These are phyloP conservation scores for Drosophila niveifrons DNA, from an alignment of 2,888 invertebrate species.

Conservation along the genomic window DNA sequence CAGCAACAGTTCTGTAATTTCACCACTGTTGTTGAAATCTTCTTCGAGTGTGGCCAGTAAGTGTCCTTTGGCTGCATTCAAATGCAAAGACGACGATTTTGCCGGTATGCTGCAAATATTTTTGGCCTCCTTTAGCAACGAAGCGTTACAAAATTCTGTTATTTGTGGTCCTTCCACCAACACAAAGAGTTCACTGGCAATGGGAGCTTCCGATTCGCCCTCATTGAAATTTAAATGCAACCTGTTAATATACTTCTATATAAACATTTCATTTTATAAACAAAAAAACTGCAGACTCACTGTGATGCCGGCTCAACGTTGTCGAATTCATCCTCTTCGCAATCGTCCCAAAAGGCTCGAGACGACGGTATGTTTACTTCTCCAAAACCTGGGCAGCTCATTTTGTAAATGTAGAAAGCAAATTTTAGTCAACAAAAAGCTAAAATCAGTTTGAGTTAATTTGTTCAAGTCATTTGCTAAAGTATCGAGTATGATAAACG, in stretches of 20 bases:
- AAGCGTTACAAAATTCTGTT: slow-evolving; percentile 72
- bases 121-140: slow-evolving; percentile 63
- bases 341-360: slow-evolving; percentile 85
- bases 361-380: slow-evolving; percentile 84
- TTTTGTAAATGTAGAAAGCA: slow-evolving; percentile 35
- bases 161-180: slow-evolving; percentile 81
- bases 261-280: background rate
- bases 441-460: slow-evolving; percentile 17
- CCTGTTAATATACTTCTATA: slow-evolving; percentile 41
- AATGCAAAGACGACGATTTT: slow-evolving; percentile 69
- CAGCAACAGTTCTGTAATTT: slow-evolving; percentile 75
- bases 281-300: slow-evolving; percentile 52
- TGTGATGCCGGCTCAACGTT: slow-evolving; percentile 55
- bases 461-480: slow-evolving; percentile 62
- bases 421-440: slow-evolving; percentile 1
- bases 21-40: slow-evolving; percentile 81
- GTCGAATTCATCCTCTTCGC: slow-evolving; percentile 82
- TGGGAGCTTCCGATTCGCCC: slow-evolving; percentile 36
- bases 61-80: slow-evolving; percentile 45
- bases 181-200: slow-evolving; percentile 70
- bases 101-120: slow-evolving; percentile 74
- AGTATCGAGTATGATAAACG: slow-evolving; percentile 40
- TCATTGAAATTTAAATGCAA: slow-evolving; percentile 63
- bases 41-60: slow-evolving; percentile 80
- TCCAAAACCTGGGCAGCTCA: slow-evolving; percentile 84